Evolutionary conservation across 1,140 invertebrate species (phyloP).

Genomic region (Plutomurus gul): DNA sequence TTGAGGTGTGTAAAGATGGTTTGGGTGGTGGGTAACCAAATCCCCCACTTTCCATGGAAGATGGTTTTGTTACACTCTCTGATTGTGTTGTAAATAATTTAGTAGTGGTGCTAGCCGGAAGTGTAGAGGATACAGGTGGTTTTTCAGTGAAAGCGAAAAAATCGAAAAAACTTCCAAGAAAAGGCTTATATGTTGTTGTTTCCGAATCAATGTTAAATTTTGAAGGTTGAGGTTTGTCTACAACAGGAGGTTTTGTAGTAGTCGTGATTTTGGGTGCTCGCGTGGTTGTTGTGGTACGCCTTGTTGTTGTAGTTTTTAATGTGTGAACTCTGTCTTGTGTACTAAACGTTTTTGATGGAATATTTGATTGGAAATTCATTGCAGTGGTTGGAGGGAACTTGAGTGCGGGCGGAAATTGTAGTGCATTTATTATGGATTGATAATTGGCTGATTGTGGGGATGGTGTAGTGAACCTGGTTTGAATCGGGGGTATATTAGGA

Average conservation of each 20-base stretch:
- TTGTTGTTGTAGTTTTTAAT: too few relatives aligned
- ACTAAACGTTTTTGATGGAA: too few relatives aligned
- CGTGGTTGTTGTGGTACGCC: too few relatives aligned
- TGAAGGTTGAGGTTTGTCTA: too few relatives aligned
- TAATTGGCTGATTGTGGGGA: not conserved
- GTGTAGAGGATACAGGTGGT: too few relatives aligned
- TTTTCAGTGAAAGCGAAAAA: not conserved
- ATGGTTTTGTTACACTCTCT: not conserved
- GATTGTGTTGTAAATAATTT: not conserved
- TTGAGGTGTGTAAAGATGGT: not conserved
- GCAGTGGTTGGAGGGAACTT: too few relatives aligned
- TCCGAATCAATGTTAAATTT: too few relatives aligned
- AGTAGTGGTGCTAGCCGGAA: not conserved
- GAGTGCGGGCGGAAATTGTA: too few relatives aligned
- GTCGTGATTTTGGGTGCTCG: too few relatives aligned
- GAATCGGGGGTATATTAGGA: not conserved
- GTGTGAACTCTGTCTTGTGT: too few relatives aligned
- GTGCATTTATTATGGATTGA: not conserved
- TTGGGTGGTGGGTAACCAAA: not conserved
- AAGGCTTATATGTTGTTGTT: not conserved
- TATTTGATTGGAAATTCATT: too few relatives aligned
- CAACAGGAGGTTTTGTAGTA: too few relatives aligned
- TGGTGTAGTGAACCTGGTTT: not conserved
- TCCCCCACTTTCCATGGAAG: not conserved
- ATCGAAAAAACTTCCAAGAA: not conserved